These are phyloP conservation scores for Coelinius sp. DNA, from an alignment of 2,888 invertebrate species.

Conservation along the genomic window DNA sequence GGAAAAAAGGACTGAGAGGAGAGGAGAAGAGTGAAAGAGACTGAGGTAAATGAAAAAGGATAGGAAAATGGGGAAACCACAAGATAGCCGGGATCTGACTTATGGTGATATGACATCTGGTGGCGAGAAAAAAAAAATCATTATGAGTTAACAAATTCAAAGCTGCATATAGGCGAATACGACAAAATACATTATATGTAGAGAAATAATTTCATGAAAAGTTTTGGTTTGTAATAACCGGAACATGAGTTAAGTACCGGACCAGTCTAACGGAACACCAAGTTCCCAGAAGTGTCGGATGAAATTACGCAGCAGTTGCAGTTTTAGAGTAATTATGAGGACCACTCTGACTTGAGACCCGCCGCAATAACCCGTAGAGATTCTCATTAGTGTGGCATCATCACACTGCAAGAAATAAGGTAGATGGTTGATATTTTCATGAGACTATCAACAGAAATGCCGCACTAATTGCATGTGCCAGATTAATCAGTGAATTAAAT, in stretches of 20 bases:
- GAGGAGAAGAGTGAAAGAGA: not conserved
- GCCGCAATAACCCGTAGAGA: constrained; percentile 48
- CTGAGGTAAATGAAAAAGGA: not conserved
- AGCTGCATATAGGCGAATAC: too few relatives aligned
- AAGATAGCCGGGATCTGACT: too few relatives aligned
- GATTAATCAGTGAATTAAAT: not conserved
- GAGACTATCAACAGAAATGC: not conserved
- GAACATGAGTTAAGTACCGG: constrained; percentile 19
- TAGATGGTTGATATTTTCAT: not conserved
- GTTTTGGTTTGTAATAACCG: constrained; percentile 26
- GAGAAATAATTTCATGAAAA: not conserved
- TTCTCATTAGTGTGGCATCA: constrained; percentile 40
- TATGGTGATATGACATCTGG: too few relatives aligned
- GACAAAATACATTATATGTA: too few relatives aligned
- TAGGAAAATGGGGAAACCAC: too few relatives aligned
- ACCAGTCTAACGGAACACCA: constrained; percentile 1
- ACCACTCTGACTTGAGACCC: constrained; percentile 36
- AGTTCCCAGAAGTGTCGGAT: constrained; percentile 35
- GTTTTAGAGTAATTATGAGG: constrained; percentile 46
- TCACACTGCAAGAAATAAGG: constrained; percentile 9
- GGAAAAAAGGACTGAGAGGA: not conserved
- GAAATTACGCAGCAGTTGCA: constrained; percentile 50
- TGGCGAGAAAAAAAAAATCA: too few relatives aligned
- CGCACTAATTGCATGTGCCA: not conserved
- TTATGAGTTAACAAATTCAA: too few relatives aligned